Evolutionary conservation across 2,113 vertebrate genomes (phyloP).

Genomic region (Ursus arctos): DNA sequence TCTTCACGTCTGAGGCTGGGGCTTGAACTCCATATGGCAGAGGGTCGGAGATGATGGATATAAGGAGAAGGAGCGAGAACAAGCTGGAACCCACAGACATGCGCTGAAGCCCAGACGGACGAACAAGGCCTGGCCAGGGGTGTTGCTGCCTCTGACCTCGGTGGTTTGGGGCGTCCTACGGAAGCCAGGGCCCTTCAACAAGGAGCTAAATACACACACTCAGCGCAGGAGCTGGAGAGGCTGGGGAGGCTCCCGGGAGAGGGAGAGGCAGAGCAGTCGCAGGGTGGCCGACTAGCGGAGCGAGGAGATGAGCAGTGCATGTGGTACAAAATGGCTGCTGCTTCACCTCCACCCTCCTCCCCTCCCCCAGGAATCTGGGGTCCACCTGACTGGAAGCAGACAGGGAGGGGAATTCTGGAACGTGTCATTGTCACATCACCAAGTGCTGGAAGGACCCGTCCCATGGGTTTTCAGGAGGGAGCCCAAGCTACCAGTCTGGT

Average conservation of each 20-base stretch:
- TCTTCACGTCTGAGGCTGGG: neutral
- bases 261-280: neutral
- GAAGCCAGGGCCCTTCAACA: neutral
- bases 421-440: neutral
- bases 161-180: neutral
- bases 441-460: neutral
- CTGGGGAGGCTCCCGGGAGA: neutral
- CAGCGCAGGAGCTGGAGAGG: accelerated
- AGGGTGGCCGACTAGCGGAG: accelerated
- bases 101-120: neutral
- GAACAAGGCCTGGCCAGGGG: neutral
- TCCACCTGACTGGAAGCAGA: accelerated
- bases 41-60: neutral
- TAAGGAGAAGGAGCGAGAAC: neutral
- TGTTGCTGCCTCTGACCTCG: neutral
- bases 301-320: accelerated
- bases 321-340: neutral
- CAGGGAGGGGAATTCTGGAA: neutral
- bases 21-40: neutral
- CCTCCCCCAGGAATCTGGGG: neutral
- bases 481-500: neutral
- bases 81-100: neutral
- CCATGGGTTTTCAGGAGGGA: neutral
- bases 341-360: neutral
- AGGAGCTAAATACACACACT: neutral